A percentile compares a stretch with the other conserved stretches of the same genome.
These are phyloP conservation scores for Microctonus aethiopoides DNA, from an alignment of 2,888 invertebrate genomes.

Conservation along the genomic window DNA sequence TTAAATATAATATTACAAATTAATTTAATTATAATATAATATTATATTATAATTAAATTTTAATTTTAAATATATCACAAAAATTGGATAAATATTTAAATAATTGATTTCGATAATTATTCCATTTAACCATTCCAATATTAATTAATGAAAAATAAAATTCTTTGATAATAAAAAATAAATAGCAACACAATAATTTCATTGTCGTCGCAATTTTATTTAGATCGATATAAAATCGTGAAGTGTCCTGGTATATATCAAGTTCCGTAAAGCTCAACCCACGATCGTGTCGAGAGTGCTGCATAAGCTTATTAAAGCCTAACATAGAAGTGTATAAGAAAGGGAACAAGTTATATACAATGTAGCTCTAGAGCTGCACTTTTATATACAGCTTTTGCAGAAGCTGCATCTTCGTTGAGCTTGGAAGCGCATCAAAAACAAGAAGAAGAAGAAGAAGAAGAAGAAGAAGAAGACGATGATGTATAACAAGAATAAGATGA, in stretches of 20 bases:
- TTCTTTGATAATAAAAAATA: background rate
- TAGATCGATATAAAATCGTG: conserved; percentile 1
- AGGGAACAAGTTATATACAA: conserved; percentile 34
- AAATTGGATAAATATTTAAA: too few species aligned
- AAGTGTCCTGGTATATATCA: background rate
- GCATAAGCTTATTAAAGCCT: conserved; percentile 65
- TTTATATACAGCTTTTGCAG: conserved; percentile 12
- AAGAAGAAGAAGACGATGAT: too few species aligned
- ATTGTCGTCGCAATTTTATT: conserved; percentile 25
- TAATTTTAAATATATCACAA: too few species aligned
- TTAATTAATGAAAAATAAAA: too few species aligned
- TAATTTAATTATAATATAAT: too few species aligned
- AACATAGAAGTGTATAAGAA: conserved; percentile 13
- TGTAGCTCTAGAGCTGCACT: background rate
- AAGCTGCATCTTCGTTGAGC: conserved; percentile 19
- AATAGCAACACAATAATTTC: background rate
- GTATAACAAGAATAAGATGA: too few species aligned
- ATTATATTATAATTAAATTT: too few species aligned
- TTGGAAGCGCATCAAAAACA: conserved; percentile 2
- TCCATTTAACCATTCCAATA: too few species aligned
- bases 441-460: too few species aligned
- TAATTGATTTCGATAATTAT: too few species aligned
- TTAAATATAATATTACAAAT: too few species aligned
- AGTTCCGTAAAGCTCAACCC: conserved; percentile 24
- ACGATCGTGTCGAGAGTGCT: conserved; percentile 56